Conservation (phyloP, 2,113 vertebrate species). For the Falcunculus frontatus region DNA sequence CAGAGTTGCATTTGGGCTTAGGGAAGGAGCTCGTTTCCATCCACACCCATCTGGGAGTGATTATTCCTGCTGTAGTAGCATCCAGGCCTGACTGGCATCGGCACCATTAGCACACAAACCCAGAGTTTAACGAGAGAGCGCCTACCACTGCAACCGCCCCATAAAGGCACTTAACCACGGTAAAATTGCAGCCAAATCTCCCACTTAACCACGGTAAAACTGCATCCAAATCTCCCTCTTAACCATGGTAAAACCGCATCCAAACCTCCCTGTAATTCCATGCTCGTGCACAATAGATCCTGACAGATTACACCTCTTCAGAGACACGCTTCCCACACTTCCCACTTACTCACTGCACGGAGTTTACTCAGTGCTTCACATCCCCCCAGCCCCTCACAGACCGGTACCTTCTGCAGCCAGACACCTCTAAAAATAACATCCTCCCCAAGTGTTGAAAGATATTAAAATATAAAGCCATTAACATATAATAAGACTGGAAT, state of each 20-base stretch:
- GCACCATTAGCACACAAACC: background rate
- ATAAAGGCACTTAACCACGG: background rate
- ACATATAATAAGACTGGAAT: constrained; percentile 14
- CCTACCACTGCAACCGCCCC: background rate
- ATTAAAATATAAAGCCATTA: constrained; percentile 42
- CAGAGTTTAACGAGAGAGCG: background rate
- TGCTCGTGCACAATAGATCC: background rate
- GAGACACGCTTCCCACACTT: background rate
- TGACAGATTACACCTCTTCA: background rate
- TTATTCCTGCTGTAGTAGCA: background rate
- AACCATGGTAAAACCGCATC: background rate
- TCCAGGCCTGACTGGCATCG: background rate
- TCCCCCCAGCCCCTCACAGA: background rate
- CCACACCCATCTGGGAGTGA: constrained; percentile 34
- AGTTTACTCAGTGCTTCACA: rapidly evolving
- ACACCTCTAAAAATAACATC: constrained; percentile 44
- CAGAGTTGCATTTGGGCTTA: background rate
- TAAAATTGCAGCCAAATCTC: background rate
- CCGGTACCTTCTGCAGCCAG: background rate
- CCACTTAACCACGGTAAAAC: background rate
- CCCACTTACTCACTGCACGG: background rate
- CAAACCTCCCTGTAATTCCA: background rate
- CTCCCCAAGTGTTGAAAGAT: constrained; percentile 24
- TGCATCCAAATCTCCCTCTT: background rate
- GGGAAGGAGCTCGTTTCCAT: background rate